These are phyloP conservation scores for Myotis pilosus DNA, from an alignment of 2,797 vertebrate genomes.

Conservation along the genomic window DNA sequence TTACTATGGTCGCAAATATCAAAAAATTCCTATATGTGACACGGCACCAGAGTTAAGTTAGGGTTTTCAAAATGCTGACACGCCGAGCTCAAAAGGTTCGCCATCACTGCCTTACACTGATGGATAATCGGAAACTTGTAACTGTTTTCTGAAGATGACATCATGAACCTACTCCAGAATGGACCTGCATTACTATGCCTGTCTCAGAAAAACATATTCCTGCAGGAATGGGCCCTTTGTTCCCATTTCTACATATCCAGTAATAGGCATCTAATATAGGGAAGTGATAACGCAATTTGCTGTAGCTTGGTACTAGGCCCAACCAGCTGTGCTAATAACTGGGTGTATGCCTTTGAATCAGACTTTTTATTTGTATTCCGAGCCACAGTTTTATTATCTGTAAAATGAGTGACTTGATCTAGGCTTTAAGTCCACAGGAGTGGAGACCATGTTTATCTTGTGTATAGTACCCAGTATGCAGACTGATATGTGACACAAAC, in stretches of 20 bases:
- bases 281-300: background rate
- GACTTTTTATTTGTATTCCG: conserved; percentile 18
- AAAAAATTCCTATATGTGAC: no score
- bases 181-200: background rate
- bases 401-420: background rate
- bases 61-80: no score
- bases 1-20: no score
- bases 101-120: background rate
- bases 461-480: background rate
- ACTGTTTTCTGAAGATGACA: background rate
- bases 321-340: background rate
- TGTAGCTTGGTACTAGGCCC: background rate
- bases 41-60: no score
- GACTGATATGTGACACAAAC: background rate
- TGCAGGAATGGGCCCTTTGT: background rate
- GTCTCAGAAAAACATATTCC: conserved; percentile 8
- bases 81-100: no score
- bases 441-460: background rate
- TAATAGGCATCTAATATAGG: background rate
- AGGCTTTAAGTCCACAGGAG: background rate
- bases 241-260: background rate
- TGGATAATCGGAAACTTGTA: background rate
- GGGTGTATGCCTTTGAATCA: background rate
- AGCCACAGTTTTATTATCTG: background rate
- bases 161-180: background rate